These are phyloP conservation scores for Globodera ellingtonae DNA, from an alignment of 1,140 invertebrate species.

Conservation along the genomic window DNA sequence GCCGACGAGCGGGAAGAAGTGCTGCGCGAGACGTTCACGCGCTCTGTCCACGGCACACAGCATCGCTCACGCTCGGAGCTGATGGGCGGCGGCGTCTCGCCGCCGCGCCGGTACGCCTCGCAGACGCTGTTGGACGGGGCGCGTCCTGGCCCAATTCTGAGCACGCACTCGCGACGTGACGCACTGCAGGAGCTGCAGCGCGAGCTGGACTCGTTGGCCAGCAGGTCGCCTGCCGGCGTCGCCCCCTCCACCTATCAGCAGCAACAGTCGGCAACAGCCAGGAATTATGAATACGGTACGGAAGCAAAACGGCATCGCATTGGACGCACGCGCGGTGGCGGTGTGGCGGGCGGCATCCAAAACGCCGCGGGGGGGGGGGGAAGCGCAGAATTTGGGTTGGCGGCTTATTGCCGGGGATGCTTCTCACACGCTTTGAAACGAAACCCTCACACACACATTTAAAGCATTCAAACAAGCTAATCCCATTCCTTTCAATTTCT, in stretches of 20 bases:
- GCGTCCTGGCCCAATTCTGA: conserved; percentile 54
- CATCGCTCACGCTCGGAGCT: conserved; percentile 62
- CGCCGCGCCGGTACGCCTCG: conserved; percentile 60
- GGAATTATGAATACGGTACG: conserved; percentile 26
- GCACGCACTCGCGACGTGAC: conserved; percentile 56
- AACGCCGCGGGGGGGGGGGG: background rate
- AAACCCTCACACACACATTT: too few species aligned
- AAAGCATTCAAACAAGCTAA: too few species aligned
- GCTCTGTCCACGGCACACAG: conserved; percentile 54
- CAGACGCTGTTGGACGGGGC: conserved; percentile 62
- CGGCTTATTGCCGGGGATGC: too few species aligned
- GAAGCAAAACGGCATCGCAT: background rate
- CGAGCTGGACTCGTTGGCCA: conserved; percentile 59
- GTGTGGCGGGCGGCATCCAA: too few species aligned
- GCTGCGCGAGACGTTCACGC: conserved; percentile 2
- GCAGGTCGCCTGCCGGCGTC: conserved; percentile 53
- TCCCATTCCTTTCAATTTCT: too few species aligned
- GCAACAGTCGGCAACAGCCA: background rate
- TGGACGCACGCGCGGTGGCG: background rate
- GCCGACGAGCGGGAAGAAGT: conserved; percentile 45
- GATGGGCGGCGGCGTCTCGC: conserved; percentile 43
- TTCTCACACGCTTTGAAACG: too few species aligned
- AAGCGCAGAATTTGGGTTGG: background rate
- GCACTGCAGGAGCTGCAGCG: conserved; percentile 59
- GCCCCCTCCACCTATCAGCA: background rate